Base-by-base conservation (phyloP, 2,113 vertebrate genomes). In the Anoplopoma fimbria region DNA sequence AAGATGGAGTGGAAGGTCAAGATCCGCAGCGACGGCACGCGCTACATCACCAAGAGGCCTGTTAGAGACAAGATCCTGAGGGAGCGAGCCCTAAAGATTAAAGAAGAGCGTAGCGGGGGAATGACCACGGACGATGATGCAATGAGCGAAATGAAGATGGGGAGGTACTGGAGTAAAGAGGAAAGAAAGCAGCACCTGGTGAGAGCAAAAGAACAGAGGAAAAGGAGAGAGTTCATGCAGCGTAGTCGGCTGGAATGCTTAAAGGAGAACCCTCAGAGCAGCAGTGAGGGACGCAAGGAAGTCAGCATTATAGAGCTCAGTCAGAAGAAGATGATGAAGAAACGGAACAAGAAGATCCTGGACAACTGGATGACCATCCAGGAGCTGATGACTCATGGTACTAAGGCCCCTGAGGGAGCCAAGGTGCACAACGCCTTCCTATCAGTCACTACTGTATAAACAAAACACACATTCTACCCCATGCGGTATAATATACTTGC, bases 341-440 rank as follows among this genome's bases (percentile, higher is more conserved):
- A 98, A 85, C 96, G 98, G 60, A 99, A 99, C 95, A 99, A 97
- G 95, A 99, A 99, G 94, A 99, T 99, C 82, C 95, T 99, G 90
- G 98, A 99, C 93, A 99, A 98, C 95, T 99, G 98, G 98, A 99
- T 99, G 98, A 99, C 98, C 80, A 99, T 99, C 89, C 98, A 99
- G 95, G 98, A 99, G 95, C 95, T 99, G 88, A 99, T 99, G 97
- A 98, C 97, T 79, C 98, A 99, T 0, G 98, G 97, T 70, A 96
- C 97, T 75, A 99, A 97, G 88, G 98, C 97, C 40, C 96, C 97
- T 1, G 98, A 99, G 0, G 98, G 96, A 84, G 95, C 96, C 15
- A 96, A 95, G 89, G 96, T 97, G 57, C 96, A 97, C 92, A 99
- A 98, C 88, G 97, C 98, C 95, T 99, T 99, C 94, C 95, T 99